A percentile compares a stretch with the other conserved stretches of the same genome.
These are phyloP conservation scores for Melopsittacus undulatus DNA, from an alignment of 2,797 vertebrate genomes.

Conservation along the genomic window DNA sequence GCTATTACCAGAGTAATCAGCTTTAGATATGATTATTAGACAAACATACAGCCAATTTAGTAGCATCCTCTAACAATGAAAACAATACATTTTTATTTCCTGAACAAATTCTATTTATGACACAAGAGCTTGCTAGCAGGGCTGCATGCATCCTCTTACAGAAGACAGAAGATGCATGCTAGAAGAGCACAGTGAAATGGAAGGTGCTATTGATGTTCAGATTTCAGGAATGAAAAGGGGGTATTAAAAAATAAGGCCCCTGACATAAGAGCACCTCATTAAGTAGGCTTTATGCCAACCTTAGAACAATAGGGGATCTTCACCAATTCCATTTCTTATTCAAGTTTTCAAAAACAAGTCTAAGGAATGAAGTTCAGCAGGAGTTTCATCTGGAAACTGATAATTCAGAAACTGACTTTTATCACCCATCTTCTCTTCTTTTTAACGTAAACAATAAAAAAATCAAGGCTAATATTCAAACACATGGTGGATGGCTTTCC, in stretches of 20 bases:
- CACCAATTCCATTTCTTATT: conserved; percentile 40
- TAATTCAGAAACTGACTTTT: conserved; percentile 20
- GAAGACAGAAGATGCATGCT: conserved; percentile 14
- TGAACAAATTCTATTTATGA: conserved; percentile 74
- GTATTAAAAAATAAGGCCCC: conserved; percentile 61
- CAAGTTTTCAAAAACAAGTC: conserved; percentile 28
- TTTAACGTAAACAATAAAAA: not conserved
- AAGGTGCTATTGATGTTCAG: conserved; percentile 60
- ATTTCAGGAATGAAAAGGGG: conserved; percentile 66
- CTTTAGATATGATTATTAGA: conserved; percentile 91
- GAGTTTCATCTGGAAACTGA: conserved; percentile 28
- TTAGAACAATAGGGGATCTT: conserved; percentile 40
- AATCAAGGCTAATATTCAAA: not conserved
- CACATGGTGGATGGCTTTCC: not conserved
- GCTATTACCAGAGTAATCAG: conserved; percentile 90
- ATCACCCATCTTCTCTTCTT: not conserved
- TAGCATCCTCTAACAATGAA: conserved; percentile 77
- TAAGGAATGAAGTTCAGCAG: conserved; percentile 34
- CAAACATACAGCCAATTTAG: conserved; percentile 82
- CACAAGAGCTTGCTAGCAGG: conserved; percentile 51
- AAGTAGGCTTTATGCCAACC: conserved; percentile 51
- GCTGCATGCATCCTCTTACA: conserved; percentile 44
- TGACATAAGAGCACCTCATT: conserved; percentile 59
- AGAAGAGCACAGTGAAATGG: conserved; percentile 21
- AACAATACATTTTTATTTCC: conserved; percentile 79